Evolutionary conservation across 2,797 vertebrate species (phyloP).

Genomic region (Lutjanus argentimaculatus): DNA sequence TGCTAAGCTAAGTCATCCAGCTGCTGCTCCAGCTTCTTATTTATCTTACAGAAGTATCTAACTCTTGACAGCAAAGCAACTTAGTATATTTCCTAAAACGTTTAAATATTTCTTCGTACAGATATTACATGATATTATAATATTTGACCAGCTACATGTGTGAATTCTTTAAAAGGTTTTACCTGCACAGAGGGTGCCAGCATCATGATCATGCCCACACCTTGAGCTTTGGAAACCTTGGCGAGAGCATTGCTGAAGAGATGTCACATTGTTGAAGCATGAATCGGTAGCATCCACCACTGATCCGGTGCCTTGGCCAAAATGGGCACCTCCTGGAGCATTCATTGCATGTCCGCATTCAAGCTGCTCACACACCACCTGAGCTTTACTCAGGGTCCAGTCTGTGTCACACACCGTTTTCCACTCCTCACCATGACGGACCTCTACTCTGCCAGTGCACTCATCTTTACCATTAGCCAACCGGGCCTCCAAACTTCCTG

Average conservation of each 20-base stretch:
- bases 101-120: background rate
- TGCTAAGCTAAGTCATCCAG: too few relatives aligned
- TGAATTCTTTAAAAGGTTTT: background rate
- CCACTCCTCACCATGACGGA: conserved; percentile 64
- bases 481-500: conserved; percentile 71
- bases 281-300: conserved; percentile 57
- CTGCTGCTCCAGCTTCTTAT: too few relatives aligned
- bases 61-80: background rate
- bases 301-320: conserved; percentile 61
- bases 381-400: conserved; percentile 71
- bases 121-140: background rate
- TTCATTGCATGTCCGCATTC: conserved; percentile 65
- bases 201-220: conserved; percentile 73
- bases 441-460: conserved; percentile 81
- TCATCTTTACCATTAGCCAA: conserved; percentile 37
- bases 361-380: conserved; percentile 58
- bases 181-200: conserved; percentile 75
- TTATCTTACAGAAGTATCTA: too few relatives aligned
- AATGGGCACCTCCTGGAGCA: conserved; percentile 26
- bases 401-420: conserved; percentile 74
- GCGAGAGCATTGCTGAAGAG: conserved; percentile 61
- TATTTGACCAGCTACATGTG: background rate
- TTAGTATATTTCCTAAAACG: background rate
- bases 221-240: conserved; percentile 59
- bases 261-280: conserved; percentile 65